Base-by-base conservation (phyloP, 2,797 vertebrate genomes). In the Bradypodion ventrale region DNA sequence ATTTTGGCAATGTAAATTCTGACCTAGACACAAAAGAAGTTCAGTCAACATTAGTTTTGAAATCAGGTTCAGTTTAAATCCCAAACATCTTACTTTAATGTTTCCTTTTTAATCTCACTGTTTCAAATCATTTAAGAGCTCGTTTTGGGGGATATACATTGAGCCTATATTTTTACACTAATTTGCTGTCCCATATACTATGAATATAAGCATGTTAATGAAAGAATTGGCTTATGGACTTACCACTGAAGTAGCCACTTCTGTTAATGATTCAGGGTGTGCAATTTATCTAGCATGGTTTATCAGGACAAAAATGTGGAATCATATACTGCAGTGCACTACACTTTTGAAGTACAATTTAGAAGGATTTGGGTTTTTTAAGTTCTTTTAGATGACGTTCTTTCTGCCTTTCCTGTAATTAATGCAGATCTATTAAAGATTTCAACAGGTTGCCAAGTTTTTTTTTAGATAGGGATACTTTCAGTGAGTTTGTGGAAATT, bases 181-280 rank as follows among this genome's bases (percentile, higher is more conserved):
- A 86, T 80, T 80, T 87, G 91, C 59, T 92, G 92, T 93, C 60
- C 86, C 91, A 72, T 93, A 92, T 92, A 76, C 83, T 92, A 70
- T 91, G 84, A 87, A 87, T 89, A 59, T 88, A 83, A 91, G 21
- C 75, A 10, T 92, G 83, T 84, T 87, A 89, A 91, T 93, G 92
- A 92, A 94, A 89, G 92, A 94, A 90, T 89, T 89, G 16, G 86
- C 86, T 94, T 91, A 88, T 90, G 87, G 89, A 88, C 88, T 90
- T 90, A 93, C 88, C 90, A 89, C 90, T 92, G 90, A 93, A 91
- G 87, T 87, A 88, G 90, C 91, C 87, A 83, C 87, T 25, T 89
- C 21, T 93, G 91, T 93, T 76, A 77, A 62, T 77, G 32, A 85
- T 76, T 77, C 90, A 86, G 89, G 87, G 88, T 90, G 89, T 83